Evolutionary conservation across 2,113 vertebrate species (phyloP), one percentile per base, ranked within the genome.

Genomic region (Macquaria ambigua): DNA sequence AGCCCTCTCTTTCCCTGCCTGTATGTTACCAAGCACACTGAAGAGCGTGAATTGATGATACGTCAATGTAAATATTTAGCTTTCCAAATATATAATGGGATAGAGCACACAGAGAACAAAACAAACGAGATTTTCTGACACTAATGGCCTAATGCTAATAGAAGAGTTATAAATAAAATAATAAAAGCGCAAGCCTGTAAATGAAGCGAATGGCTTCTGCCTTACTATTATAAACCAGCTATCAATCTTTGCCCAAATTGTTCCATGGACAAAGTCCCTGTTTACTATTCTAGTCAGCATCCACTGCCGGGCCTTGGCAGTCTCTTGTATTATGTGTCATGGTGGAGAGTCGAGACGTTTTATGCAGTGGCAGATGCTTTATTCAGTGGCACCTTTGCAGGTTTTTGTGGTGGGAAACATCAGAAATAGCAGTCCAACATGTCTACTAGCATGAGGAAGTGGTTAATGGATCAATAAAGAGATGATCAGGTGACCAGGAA

Each of bases 401-500:
- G 93, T 83, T 92, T 92, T 93, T 94, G 95, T 66, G 84, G 90
- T 96, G 94, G 95, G 15, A 93, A 94, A 96, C 95, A 96, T 93
- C 91, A 86, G 85, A 90, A 95, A 93, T 93, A 73, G 81, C 87
- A 90, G 88, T 94, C 93, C 91, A 83, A 95, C 95, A 95, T 93
- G 96, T 95, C 94, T 95, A 95, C 95, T 87, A 91, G 95, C 94
- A 95, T 89, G 89, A 87, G 92, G 94, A 96, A 96, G 95, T 93
- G 86, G 91, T 95, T 94, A 90, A 90, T 84, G 92, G 96, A 98
- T 98, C 97, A 95, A 97, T 97, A 95, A 79, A 83, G 81, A 86
- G 94, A 95, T 58, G 93, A 97, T 97, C 96, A 92, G 95, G 92
- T 94, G 96, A 96, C 90, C 85, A 92, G 94, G 89, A 87, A 85